These are phyloP conservation scores for Ephestia elutella DNA, from an alignment of 1,140 invertebrate genomes.

Conservation along the genomic window DNA sequence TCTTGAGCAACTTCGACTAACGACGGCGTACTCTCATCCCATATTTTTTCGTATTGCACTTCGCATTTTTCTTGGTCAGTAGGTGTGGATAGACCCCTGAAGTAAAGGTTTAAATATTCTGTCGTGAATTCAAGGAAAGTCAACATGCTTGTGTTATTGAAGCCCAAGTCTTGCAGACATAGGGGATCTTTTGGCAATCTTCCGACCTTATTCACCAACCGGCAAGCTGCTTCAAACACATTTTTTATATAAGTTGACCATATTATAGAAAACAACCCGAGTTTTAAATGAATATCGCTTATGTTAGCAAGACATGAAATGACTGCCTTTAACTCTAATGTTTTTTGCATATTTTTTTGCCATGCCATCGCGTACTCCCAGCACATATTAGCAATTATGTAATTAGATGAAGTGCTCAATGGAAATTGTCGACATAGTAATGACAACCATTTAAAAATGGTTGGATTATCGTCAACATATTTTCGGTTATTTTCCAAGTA, in stretches of 20 bases:
- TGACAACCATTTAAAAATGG: conserved; percentile 76
- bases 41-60: conserved; percentile 80
- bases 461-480: conserved; percentile 52
- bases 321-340: conserved; percentile 79
- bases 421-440: conserved; percentile 86
- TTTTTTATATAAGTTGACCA: conserved; percentile 91
- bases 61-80: conserved; percentile 64
- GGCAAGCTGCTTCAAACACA: conserved; percentile 81
- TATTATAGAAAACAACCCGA: conserved; percentile 86
- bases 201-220: conserved; percentile 91
- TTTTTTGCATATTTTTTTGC: conserved; percentile 84
- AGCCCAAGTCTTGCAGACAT: conserved; percentile 82
- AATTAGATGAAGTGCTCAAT: conserved; percentile 85
- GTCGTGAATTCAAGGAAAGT: conserved; percentile 81
- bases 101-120: conserved; percentile 84
- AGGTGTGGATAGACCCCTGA: conserved; percentile 76
- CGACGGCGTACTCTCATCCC: conserved; percentile 79
- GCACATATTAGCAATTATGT: conserved; percentile 87
- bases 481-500: conserved; percentile 50
- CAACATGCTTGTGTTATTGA: conserved; percentile 80
- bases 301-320: conserved; percentile 78
- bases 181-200: conserved; percentile 90
- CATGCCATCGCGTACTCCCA: conserved; percentile 93
- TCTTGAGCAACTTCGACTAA: conserved; percentile 85
- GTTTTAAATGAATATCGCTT: conserved; percentile 77